Conservation (phyloP, 2,888 invertebrate genomes). For the Rotaria sp. region DNA sequence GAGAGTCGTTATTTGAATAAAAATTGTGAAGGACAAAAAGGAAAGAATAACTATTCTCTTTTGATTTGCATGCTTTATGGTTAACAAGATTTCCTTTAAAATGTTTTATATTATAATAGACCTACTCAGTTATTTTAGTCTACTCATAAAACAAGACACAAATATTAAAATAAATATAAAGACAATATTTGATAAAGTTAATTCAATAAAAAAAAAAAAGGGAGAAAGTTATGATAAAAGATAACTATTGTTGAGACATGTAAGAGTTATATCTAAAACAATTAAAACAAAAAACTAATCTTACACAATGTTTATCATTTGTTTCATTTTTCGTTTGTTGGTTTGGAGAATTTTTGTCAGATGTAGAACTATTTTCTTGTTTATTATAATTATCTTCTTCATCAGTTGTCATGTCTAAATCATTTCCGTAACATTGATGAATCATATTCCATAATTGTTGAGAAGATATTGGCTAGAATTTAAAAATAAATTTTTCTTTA, state of each 20-base stretch:
- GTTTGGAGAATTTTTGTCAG: background rate
- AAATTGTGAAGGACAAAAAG: too few relatives aligned
- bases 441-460: constrained; percentile 84
- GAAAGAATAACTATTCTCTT: too few relatives aligned
- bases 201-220: background rate
- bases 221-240: too few relatives aligned
- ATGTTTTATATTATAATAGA: too few relatives aligned
- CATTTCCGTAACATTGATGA: constrained; percentile 84
- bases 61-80: too few relatives aligned
- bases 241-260: too few relatives aligned
- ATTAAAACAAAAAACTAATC: background rate
- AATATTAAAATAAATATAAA: too few relatives aligned
- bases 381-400: constrained; percentile 49
- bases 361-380: background rate
- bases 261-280: too few relatives aligned
- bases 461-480: constrained; percentile 64
- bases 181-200: background rate
- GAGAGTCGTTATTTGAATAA: too few relatives aligned
- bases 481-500: background rate
- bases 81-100: too few relatives aligned
- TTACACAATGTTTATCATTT: background rate
- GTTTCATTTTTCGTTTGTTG: background rate
- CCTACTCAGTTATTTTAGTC: background rate
- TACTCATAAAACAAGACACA: background rate
- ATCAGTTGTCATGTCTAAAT: constrained; percentile 81